Evolutionary conservation across 1,140 invertebrate genomes (phyloP), one percentile per base, ranked within the genome.

Genomic region (Phymorhynchus buccinoides): DNA sequence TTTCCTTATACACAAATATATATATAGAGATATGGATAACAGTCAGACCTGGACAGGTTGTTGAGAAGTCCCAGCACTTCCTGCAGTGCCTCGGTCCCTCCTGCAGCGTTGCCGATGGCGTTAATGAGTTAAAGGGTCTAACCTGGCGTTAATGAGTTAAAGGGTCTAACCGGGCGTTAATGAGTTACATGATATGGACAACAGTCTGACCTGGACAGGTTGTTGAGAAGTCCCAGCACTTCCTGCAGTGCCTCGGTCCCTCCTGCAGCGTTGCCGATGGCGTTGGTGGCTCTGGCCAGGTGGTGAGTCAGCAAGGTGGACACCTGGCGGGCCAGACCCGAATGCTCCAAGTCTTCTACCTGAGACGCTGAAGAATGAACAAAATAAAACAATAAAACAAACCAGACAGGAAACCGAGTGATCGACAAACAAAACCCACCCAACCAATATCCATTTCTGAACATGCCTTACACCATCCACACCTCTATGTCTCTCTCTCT

Each of bases 11-110:
- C n/a, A n/a, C n/a, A n/a, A n/a, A n/a, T n/a, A n/a, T n/a, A n/a
- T n/a, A n/a, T n/a, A n/a, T n/a, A n/a, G n/a, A n/a, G n/a, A n/a
- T n/a, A n/a, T n/a, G n/a, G n/a, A n/a, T n/a, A n/a, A n/a, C n/a
- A 62, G 22, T 22, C 56, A 22, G 4, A 91, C 90, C 89, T 88
- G 9, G 92, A 91, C 37, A 94, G 85, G 41, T 91, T 93, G 81
- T 93, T 93, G 30, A 94, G 89, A 4, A 94, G 88, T 84, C 89
- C 90, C 22, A 94, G 89, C 3, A 94, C 92, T 85, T 94, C 93
- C 84, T 93, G 92, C 75, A 94, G 86, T 9, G 92, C 92, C 80
- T 93, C 92, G 44, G 89, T 91, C 0, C 90, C 90, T 14, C 91
- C 92, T 66, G 90, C 90, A 77, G 93, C 92, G 86, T 92, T 91